Evolutionary conservation across 1,140 invertebrate genomes (phyloP), one percentile per base, ranked within the genome.

Genomic region (Pemphigus obesinymphae): DNA sequence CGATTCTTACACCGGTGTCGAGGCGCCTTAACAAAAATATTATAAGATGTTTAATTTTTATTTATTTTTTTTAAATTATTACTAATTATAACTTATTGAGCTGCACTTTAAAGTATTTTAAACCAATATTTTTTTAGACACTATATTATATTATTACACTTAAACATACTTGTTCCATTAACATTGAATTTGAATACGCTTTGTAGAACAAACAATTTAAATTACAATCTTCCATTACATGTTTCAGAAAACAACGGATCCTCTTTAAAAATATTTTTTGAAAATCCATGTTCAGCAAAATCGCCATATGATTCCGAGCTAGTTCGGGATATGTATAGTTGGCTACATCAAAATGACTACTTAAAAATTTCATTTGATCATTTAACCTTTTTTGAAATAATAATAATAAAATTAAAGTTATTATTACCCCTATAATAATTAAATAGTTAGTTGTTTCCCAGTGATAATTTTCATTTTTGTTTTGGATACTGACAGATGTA

Each of bases 131-230:
- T n/a, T n/a, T n/a, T n/a, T n/a, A n/a, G n/a, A n/a, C n/a, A n/a
- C n/a, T n/a, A n/a, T n/a, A n/a, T n/a, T n/a, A n/a, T n/a, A n/a
- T n/a, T n/a, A n/a, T n/a, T n/a, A n/a, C n/a, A n/a, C 10, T 45
- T 11, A 45, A 13, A 63, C 26, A 50, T 80, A 80, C 76, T 40
- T 61, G 13, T 58, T 63, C 55, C 55, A 80, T 80, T 10, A 61
- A 4, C 0, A 7, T 61, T 0, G 15, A 20, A 17, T 58, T 23
- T 4, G 37, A 20, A 43, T 80, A 80, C 11, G 31, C 8, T 34
- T 63, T 80, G 23, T 80, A 80, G 31, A 61, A 80, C 17, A 80
- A 45, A 80, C 76, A 61, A 61, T 80, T 80, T 5, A 80, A 1
- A 6, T 63, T 31, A n/a, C 23, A n/a, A n/a, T 40, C 15, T 43